Conservation (phyloP, 64 coral and sea anemone genomes). For the Platygyra sinensis region DNA sequence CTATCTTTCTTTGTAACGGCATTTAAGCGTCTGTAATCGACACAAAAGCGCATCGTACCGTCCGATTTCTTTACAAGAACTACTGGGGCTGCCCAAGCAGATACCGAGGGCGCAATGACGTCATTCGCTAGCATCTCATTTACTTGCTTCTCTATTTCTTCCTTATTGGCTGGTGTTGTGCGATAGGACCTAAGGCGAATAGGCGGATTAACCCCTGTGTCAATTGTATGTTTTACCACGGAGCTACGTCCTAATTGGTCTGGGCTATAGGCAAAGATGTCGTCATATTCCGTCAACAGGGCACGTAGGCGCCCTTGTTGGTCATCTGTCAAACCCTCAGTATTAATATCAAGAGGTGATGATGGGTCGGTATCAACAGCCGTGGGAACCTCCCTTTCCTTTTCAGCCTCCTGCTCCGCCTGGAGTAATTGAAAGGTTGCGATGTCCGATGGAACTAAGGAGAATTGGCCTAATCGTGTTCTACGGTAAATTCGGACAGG, state of each 20-base stretch:
- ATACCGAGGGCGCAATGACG: not conserved
- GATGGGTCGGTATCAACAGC: too few relatives aligned
- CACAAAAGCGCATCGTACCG: too few relatives aligned
- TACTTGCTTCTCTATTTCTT: constrained; percentile 34
- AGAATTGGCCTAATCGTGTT: not conserved
- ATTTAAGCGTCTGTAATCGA: too few relatives aligned
- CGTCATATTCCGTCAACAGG: too few relatives aligned
- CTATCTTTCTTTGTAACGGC: too few relatives aligned
- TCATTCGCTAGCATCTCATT: constrained; percentile 7
- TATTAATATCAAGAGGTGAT: too few relatives aligned
- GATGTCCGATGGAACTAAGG: not conserved
- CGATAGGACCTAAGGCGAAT: not conserved
- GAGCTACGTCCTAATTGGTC: constrained; percentile 2
- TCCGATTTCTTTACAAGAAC: too few relatives aligned
- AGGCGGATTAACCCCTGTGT: not conserved
- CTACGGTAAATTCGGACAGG: constrained; percentile 8
- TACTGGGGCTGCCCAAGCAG: not conserved
- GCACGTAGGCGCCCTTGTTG: too few relatives aligned
- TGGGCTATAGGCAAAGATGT: constrained; percentile 7
- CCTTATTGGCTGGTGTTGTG: constrained; percentile 1
- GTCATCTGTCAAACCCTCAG: too few relatives aligned
- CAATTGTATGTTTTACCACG: constrained; percentile 26
- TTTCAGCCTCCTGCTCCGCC: too few relatives aligned
- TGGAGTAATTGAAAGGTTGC: constrained; percentile 15
- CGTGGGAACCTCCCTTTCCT: too few relatives aligned